Conservation (phyloP, 2,888 invertebrate genomes). For the Eilema griseolum region DNA sequence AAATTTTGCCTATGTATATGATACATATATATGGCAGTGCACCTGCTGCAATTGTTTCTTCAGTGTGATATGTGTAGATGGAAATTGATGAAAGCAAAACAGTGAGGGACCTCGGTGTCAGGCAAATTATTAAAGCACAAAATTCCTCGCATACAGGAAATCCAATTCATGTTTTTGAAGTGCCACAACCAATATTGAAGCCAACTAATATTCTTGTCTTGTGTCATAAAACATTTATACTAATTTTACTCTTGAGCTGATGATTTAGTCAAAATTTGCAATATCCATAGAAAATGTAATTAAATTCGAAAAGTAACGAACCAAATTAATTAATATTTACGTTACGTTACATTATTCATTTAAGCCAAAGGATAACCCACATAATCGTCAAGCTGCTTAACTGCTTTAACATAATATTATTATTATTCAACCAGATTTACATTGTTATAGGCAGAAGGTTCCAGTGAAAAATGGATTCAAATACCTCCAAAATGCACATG, state of each 20-base stretch:
- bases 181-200: neutral
- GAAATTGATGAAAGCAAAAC: constrained; percentile 3
- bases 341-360: neutral
- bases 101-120: neutral
- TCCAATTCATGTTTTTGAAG: neutral
- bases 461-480: neutral
- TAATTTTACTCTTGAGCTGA: neutral
- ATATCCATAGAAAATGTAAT: neutral
- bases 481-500: neutral
- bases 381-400: constrained; percentile 1
- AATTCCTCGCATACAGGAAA: neutral
- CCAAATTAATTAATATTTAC: neutral
- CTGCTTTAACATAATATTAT: neutral
- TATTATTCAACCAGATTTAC: neutral
- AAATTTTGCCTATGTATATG: neutral
- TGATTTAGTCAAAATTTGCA: neutral
- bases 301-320: neutral
- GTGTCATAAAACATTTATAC: neutral
- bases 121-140: neutral
- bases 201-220: neutral
- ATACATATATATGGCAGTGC: neutral
- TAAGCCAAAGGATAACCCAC: neutral
- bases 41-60: neutral
- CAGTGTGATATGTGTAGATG: neutral
- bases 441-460: neutral